These are phyloP conservation scores for Caenorhabditis angaria DNA, from an alignment of 2,888 invertebrate genomes.

Conservation along the genomic window DNA sequence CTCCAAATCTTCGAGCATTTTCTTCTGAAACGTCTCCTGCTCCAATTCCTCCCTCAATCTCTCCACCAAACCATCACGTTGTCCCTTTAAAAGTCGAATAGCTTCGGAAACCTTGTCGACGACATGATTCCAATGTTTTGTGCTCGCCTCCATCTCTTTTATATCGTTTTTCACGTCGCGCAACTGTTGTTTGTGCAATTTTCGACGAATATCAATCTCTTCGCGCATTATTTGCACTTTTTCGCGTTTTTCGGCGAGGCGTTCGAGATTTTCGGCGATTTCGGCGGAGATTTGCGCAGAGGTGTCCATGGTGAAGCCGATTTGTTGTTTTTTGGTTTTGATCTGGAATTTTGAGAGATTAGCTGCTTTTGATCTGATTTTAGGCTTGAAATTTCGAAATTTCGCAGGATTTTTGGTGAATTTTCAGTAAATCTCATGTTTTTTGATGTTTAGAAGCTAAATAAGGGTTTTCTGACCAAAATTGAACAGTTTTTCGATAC, in stretches of 20 bases:
- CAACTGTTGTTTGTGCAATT: constrained; percentile 35
- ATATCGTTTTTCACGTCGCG: constrained; percentile 24
- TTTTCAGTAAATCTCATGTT: too few relatives aligned
- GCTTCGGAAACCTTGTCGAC: constrained; percentile 20
- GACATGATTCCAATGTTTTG: constrained; percentile 10
- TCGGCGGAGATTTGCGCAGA: constrained; percentile 29
- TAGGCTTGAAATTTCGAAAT: too few relatives aligned
- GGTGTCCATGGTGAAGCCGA: constrained; percentile 26
- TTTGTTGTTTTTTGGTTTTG: constrained; percentile 25
- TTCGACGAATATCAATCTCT: constrained; percentile 35
- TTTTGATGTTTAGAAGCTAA: too few relatives aligned
- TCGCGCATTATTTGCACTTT: constrained; percentile 26
- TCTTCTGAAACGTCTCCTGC: constrained; percentile 33
- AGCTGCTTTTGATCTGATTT: too few relatives aligned
- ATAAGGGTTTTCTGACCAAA: too few relatives aligned
- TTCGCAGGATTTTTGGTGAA: too few relatives aligned
- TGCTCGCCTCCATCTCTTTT: constrained; percentile 9
- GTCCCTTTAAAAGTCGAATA: constrained; percentile 22
- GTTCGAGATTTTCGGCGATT: constrained; percentile 28
- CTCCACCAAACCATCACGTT: constrained; percentile 17
- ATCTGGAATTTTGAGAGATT: neutral
- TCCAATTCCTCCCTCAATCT: constrained; percentile 23
- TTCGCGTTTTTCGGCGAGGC: constrained; percentile 27
- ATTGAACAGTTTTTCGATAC: too few relatives aligned
- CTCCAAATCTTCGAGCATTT: constrained; percentile 37